phyloP scores from a whole-genome alignment of 2,888 invertebrate genomes.

The Diplolepis rosae region DNA sequence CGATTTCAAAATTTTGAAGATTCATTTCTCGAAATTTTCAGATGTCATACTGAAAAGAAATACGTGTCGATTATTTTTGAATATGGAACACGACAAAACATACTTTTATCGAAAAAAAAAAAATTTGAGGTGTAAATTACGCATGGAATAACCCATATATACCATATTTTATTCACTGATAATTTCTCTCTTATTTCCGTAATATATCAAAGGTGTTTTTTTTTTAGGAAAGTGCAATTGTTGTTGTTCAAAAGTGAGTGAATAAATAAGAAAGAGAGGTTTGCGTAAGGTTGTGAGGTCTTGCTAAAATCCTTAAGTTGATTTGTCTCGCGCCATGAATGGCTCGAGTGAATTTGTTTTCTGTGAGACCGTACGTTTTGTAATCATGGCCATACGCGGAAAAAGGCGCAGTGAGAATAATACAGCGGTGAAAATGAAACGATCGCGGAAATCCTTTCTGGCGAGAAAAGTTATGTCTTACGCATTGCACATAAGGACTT shows the following conservation, averaged over 20 bases:
- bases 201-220: neutral
- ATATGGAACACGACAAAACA: too few species aligned
- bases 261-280: constrained; percentile 7
- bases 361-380: neutral
- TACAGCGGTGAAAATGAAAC: constrained; percentile 14
- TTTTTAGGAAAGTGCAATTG: neutral
- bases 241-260: neutral
- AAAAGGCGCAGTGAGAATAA: constrained; percentile 27
- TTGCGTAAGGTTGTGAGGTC: neutral
- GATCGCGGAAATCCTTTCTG: constrained; percentile 20
- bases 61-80: too few species aligned
- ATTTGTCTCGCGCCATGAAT: neutral
- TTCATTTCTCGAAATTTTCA: too few species aligned
- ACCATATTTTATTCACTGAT: neutral
- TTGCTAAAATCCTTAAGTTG: neutral
- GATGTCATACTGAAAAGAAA: too few species aligned
- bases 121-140: too few species aligned
- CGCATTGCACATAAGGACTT: constrained; percentile 12
- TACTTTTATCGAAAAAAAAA: too few species aligned
- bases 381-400: constrained; percentile 23
- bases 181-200: constrained; percentile 2
- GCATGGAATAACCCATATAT: too few species aligned
- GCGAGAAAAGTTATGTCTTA: constrained; percentile 24
- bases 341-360: constrained; percentile 22
- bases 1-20: too few species aligned